phyloP scores from a whole-genome alignment of 2,797 vertebrate species.

The Ammospiza maritima region DNA sequence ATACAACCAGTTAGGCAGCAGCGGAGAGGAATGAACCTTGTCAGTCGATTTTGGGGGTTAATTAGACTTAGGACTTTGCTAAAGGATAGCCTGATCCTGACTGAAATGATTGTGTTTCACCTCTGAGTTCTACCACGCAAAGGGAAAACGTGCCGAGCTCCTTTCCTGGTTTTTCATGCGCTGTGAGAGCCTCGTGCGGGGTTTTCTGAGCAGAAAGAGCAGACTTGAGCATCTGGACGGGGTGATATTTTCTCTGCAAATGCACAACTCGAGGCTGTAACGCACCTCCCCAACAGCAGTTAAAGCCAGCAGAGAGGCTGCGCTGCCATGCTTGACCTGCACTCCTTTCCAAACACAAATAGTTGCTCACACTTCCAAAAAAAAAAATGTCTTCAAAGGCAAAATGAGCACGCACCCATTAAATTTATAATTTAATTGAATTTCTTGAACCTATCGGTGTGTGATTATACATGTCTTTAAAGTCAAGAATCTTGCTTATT shows the following conservation, averaged over 20 bases:
- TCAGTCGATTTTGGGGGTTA: slow-evolving; percentile 60
- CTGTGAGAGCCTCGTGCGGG: slow-evolving; percentile 18
- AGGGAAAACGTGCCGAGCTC: slow-evolving; percentile 36
- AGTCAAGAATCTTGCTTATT: background rate
- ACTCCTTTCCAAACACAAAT: slow-evolving; percentile 49
- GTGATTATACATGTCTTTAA: background rate
- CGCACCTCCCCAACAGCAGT: slow-evolving; percentile 75
- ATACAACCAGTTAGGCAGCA: slow-evolving; percentile 23
- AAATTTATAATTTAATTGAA: background rate
- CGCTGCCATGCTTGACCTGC: slow-evolving; percentile 46
- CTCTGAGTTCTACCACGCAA: slow-evolving; percentile 44
- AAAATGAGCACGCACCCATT: background rate
- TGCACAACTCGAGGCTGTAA: slow-evolving; percentile 74
- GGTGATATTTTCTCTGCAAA: slow-evolving; percentile 77
- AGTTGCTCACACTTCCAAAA: background rate
- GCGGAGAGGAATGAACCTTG: slow-evolving; percentile 30
- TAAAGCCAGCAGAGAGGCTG: slow-evolving; percentile 71
- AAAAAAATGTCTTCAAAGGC: background rate
- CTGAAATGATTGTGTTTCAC: slow-evolving; percentile 16
- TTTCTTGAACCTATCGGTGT: fast-evolving
- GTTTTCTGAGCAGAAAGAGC: slow-evolving; percentile 74
- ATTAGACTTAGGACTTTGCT: slow-evolving; percentile 68
- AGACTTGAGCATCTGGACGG: slow-evolving; percentile 79
- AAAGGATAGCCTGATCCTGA: slow-evolving; percentile 29
- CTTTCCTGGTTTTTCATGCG: slow-evolving; percentile 43